Evolutionary conservation across 1,140 invertebrate genomes (phyloP).

Genomic region (Achroia grisella): DNA sequence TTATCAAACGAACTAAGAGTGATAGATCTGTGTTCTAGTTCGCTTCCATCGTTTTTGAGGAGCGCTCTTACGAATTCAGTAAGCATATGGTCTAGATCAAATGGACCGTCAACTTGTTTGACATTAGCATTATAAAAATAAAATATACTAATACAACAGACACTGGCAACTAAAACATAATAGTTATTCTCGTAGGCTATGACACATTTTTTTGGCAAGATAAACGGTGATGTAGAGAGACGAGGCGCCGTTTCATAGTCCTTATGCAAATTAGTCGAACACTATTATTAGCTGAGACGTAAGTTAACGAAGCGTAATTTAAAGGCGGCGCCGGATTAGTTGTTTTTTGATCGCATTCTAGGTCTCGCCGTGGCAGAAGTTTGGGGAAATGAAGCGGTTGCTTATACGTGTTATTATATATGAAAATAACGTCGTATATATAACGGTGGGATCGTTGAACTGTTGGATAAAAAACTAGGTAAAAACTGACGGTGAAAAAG

Average conservation of each 20-base stretch:
- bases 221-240: slow-evolving; percentile 45
- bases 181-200: slow-evolving; percentile 30
- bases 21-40: too few species aligned
- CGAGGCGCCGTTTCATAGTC: slow-evolving; percentile 23
- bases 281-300: slow-evolving; percentile 36
- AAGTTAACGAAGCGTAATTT: slow-evolving; percentile 48
- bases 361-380: slow-evolving; percentile 39
- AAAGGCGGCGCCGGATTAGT: slow-evolving; percentile 43
- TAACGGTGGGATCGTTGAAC: slow-evolving; percentile 37
- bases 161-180: not conserved
- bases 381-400: slow-evolving; percentile 65
- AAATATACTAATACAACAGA: slow-evolving; percentile 1
- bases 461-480: slow-evolving; percentile 29
- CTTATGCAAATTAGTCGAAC: slow-evolving; percentile 23
- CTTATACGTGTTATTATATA: slow-evolving; percentile 60
- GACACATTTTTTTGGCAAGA: slow-evolving; percentile 58
- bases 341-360: slow-evolving; percentile 43
- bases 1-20: too few species aligned
- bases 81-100: too few species aligned
- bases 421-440: slow-evolving; percentile 46
- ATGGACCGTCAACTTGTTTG: too few species aligned
- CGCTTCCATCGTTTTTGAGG: too few species aligned
- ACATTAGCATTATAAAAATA: too few species aligned
- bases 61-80: too few species aligned
- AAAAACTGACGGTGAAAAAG: slow-evolving; percentile 46